Evolutionary conservation across 2,888 invertebrate genomes (phyloP).

Genomic region (Melipona bicolor): DNA sequence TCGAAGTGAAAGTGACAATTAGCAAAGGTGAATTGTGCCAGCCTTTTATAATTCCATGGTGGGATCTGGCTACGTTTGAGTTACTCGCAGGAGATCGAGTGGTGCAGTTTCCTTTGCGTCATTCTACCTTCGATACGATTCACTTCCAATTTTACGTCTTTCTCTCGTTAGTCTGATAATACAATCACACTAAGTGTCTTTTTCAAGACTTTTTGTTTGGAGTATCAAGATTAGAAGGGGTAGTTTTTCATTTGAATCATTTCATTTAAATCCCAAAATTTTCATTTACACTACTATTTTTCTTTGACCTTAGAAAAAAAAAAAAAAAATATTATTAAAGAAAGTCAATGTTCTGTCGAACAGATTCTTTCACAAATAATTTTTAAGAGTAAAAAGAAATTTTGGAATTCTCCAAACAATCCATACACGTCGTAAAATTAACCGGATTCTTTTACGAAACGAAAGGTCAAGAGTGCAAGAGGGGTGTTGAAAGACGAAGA

Average conservation of each 20-base stretch:
- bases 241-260: not conserved
- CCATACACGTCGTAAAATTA: not conserved
- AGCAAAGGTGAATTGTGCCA: constrained; percentile 70
- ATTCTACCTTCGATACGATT: constrained; percentile 34
- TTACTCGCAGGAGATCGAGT: constrained; percentile 42
- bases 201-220: not conserved
- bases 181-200: constrained; percentile 39
- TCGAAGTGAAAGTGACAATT: constrained; percentile 80
- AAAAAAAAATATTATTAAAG: no score
- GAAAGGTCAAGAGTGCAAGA: constrained; percentile 6
- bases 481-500: constrained; percentile 26
- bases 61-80: constrained; percentile 68
- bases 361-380: no score
- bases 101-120: constrained; percentile 74
- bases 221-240: not conserved
- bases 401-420: no score
- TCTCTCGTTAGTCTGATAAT: not conserved
- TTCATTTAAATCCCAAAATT: not conserved
- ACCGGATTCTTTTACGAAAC: not conserved
- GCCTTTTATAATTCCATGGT: constrained; percentile 64
- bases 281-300: no score
- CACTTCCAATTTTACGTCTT: constrained; percentile 26
- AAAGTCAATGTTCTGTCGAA: no score
- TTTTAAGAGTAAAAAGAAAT: no score
- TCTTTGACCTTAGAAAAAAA: no score